phyloP scores from a whole-genome alignment of 2,888 invertebrate genomes.

The Seladonia tumulorum region DNA sequence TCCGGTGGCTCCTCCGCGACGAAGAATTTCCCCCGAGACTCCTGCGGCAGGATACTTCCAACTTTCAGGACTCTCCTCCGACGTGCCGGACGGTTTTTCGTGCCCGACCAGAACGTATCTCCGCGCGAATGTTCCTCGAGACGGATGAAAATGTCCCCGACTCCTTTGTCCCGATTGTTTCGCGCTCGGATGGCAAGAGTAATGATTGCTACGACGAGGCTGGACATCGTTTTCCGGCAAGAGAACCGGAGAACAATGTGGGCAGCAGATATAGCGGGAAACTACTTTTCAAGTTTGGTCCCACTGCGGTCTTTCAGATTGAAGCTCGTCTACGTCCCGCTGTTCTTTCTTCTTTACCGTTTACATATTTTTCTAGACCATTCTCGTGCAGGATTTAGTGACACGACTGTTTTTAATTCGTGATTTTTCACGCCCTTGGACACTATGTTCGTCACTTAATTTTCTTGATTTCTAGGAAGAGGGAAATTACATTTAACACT shows the following conservation, averaged over 20 bases:
- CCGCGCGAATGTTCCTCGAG: not conserved
- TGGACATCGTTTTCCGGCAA: not conserved
- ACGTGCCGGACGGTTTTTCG: not conserved
- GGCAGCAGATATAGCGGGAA: not conserved
- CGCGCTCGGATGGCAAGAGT: not conserved
- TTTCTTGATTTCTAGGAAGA: too few species aligned
- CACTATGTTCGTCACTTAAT: not conserved
- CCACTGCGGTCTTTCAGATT: not conserved
- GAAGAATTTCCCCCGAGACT: slow-evolving; percentile 77
- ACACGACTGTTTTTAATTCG: not conserved
- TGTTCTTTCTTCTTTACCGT: not conserved
- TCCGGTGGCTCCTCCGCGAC: slow-evolving; percentile 65
- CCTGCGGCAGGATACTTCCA: slow-evolving; percentile 38
- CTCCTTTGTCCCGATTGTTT: slow-evolving; percentile 4
- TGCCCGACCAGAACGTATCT: not conserved
- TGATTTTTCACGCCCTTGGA: not conserved
- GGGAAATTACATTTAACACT: too few species aligned
- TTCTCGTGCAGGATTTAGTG: not conserved
- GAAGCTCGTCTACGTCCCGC: not conserved
- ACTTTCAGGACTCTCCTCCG: slow-evolving; percentile 30
- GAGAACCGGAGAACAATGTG: slow-evolving; percentile 1
- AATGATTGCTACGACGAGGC: not conserved
- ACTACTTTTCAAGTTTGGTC: not conserved
- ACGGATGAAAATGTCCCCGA: not conserved
- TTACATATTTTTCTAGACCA: not conserved